Base-by-base conservation (phyloP, 2,797 vertebrate genomes). In the Eospalax fontanierii region DNA sequence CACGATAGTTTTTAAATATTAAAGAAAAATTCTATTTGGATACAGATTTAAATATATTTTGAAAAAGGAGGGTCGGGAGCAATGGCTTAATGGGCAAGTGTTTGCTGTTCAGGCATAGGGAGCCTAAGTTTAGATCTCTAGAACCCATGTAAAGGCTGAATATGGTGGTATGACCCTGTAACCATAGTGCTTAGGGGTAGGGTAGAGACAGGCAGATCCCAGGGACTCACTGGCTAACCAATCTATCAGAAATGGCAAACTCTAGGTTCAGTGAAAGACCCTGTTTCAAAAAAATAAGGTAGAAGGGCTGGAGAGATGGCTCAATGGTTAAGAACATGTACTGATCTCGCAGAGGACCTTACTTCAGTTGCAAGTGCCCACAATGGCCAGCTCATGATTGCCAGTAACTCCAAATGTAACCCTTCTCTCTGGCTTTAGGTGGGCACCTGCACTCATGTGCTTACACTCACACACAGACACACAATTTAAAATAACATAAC, bases 1-100 rank as follows among this genome's bases (percentile, higher is more conserved):
- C 16, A 87, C 2, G 89, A n/a, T 54, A 78, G 28, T 71, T 61
- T 61, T 40, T 79, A 88, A 94, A 87, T 43, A 76, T 74, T 88
- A 76, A 68, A 89, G 54, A 83, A 46, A 78, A 90, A 82, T 94
- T 43, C 28, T 86, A 15, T 65, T 93, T 96, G 28, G 35, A 93
- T 68, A 81, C 3, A 54, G n/a, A 78, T 33, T 88, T 71, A 83
- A 86, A n/a, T 12, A 15, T 59, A 83, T 75, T 54, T 54, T 54
- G 50, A 54, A 54, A 54, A 63, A 81, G 61, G 38, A 12, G 50
- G 50, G 50, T 10, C 54, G 87, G 19, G 38, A 89, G 71, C 93
- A 90, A 33, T 50, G 68, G 40, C 89, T 92, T 92, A 86, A 8
- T 66, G 57, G 28, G 30, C 19, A 33, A 46, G 59, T 66, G 5